Percentiles rank a stretch among this genome's conserved stretches.
These are phyloP conservation scores for Gadus macrocephalus DNA, from an alignment of 2,113 vertebrate genomes.

Conservation along the genomic window DNA sequence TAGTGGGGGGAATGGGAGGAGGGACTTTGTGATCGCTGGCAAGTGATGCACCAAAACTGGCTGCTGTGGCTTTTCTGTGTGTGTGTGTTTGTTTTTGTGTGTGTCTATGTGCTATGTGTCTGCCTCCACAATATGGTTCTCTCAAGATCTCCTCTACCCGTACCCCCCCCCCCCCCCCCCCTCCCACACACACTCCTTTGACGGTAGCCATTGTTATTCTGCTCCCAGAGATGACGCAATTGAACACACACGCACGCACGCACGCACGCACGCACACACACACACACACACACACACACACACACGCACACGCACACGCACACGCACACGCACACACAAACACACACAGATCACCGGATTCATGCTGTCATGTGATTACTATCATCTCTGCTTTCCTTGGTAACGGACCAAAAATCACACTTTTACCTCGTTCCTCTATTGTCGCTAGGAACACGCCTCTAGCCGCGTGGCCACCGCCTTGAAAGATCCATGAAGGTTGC, in stretches of 20 bases:
- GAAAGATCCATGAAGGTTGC: too few relatives aligned
- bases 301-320: not conserved
- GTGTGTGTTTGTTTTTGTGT: not conserved
- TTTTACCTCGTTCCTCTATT: too few relatives aligned
- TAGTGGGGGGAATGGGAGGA: too few relatives aligned
- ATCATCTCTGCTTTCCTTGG: too few relatives aligned
- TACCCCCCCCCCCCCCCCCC: not conserved
- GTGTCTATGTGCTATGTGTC: not conserved
- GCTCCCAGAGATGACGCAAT: not conserved
- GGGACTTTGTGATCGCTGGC: too few relatives aligned
- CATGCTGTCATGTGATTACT: not conserved
- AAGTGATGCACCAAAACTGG: slow-evolving; percentile 5
- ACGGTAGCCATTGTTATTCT: slow-evolving; percentile 46
- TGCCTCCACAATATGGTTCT: slow-evolving; percentile 33
- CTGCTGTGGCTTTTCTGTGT: slow-evolving; percentile 15
- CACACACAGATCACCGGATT: slow-evolving; percentile 31
- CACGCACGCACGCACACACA: too few relatives aligned
- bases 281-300: not conserved
- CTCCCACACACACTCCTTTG: slow-evolving; percentile 9
- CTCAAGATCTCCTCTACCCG: slow-evolving; percentile 21
- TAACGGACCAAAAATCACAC: too few relatives aligned
- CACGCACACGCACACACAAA: too few relatives aligned
- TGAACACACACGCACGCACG: too few relatives aligned
- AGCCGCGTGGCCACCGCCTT: too few relatives aligned
- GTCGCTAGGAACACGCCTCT: too few relatives aligned